These are phyloP conservation scores for Ariopsis seemanni DNA, from an alignment of 2,113 vertebrate species.

Conservation along the genomic window DNA sequence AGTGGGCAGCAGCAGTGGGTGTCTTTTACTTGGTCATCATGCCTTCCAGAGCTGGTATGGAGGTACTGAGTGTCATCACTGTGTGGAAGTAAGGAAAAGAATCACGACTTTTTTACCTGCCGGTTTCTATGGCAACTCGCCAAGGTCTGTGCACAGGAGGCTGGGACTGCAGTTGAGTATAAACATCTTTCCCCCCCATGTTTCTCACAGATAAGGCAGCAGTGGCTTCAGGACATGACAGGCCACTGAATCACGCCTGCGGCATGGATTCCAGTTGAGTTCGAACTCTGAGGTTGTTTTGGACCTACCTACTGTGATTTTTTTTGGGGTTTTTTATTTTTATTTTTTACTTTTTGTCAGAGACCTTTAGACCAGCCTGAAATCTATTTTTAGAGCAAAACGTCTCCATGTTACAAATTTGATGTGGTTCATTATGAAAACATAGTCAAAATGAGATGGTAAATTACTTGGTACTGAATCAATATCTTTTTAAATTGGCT, in stretches of 20 bases:
- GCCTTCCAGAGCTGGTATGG: slow-evolving; percentile 41
- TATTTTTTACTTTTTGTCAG: background rate
- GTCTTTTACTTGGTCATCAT: slow-evolving; percentile 51
- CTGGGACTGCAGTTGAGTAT: slow-evolving; percentile 42
- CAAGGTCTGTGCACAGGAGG: slow-evolving; percentile 48
- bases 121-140: slow-evolving; percentile 55
- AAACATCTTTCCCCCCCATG: slow-evolving; percentile 40
- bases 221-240: slow-evolving; percentile 33
- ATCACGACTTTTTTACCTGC: slow-evolving; percentile 54
- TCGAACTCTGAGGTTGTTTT: slow-evolving; percentile 18
- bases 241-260: slow-evolving; percentile 16
- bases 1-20: slow-evolving; percentile 43
- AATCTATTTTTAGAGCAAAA: background rate
- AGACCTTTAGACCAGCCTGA: background rate
- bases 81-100: slow-evolving; percentile 51
- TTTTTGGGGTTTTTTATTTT: too few species aligned
- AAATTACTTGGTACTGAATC: background rate
- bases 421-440: background rate
- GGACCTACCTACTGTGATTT: background rate
- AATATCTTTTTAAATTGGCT: slow-evolving; percentile 30
- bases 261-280: slow-evolving; percentile 11
- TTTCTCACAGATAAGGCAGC: slow-evolving; percentile 43
- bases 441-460: background rate
- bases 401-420: background rate
- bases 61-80: slow-evolving; percentile 46